Base-by-base conservation (phyloP, 2,888 invertebrate genomes). In the Lordiphosa fenestrarum region DNA sequence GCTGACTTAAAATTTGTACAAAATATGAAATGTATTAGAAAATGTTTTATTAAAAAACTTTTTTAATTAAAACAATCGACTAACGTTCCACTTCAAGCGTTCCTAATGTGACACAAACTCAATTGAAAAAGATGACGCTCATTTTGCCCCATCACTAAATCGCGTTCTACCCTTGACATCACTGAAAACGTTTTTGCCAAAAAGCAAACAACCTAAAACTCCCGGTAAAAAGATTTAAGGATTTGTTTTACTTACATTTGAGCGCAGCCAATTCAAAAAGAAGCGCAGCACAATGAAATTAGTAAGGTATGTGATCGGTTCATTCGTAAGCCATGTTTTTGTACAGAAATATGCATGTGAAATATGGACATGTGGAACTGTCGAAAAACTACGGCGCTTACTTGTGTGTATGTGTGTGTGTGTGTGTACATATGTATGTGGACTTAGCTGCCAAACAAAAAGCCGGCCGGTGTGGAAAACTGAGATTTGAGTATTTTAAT, bases 221-320 rank as follows among this genome's bases (percentile, higher is more conserved):
- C 30, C 44, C 44, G 44, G 44, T 44, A 30, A 30, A 30, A 30
- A 9, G 3, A 30, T 7, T 3, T 9, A 9, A 30, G 3, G 0
- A 30, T 30, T 9, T 30, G 9, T 30, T 9, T 7, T 30, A 30
- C 9, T 30, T 3, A 30, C 30, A 9, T 44, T 15, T 10, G 5
- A 30, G 12, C 30, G 10, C 15, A 15, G 15, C 13, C 15, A 10
- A 10, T 10, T 42, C 54, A 5, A 50, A 49, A 40, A 41, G 38
- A 25, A 56, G 40, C 53, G 23, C 57, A 47, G 36, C 9, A 74
- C 46, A 37, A 84, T 77, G 76, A 77, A 84, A 59, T 64, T 77
- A 62, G 85, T 84, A 33, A 77, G 76, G 76, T 77, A 77, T n/a
- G 82, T 15, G 30, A 30, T 30, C 30, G 12, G 6, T 10, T 3